These are phyloP conservation scores for Harmothoe impar DNA, from an alignment of 2,888 invertebrate genomes.

Conservation along the genomic window DNA sequence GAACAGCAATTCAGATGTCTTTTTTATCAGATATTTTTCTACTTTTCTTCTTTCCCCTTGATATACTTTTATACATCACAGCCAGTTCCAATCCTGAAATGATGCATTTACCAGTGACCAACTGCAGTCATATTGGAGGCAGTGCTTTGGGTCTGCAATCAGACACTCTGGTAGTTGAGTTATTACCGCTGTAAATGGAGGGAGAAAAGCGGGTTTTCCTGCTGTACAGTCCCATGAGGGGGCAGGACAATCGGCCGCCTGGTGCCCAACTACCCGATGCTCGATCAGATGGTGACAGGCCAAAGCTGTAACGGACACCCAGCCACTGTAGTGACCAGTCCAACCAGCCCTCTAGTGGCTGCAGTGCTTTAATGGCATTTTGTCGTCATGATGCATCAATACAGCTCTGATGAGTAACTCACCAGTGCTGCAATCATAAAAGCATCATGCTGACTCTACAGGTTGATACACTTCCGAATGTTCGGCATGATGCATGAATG, in stretches of 20 bases:
- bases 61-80: not conserved
- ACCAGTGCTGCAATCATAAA: too few species aligned
- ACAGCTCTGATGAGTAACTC: too few species aligned
- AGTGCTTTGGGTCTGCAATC: not conserved
- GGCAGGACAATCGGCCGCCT: slow-evolving; percentile 1
- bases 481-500: too few species aligned
- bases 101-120: not conserved
- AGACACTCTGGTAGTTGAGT: slow-evolving; percentile 6
- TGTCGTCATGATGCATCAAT: too few species aligned
- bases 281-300: not conserved
- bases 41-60: too few species aligned
- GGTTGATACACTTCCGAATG: too few species aligned
- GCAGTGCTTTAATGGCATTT: too few species aligned
- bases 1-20: too few species aligned
- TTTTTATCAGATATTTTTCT: not conserved
- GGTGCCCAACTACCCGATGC: not conserved
- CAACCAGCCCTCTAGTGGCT: not conserved
- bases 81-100: not conserved
- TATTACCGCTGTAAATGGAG: not conserved
- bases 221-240: not conserved
- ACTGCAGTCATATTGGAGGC: not conserved
- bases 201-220: slow-evolving; percentile 19
- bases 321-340: not conserved
- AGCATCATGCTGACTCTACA: too few species aligned
- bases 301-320: not conserved